Base-by-base conservation (phyloP, 1,140 invertebrate genomes). In the Drosophila neocordata region DNA sequence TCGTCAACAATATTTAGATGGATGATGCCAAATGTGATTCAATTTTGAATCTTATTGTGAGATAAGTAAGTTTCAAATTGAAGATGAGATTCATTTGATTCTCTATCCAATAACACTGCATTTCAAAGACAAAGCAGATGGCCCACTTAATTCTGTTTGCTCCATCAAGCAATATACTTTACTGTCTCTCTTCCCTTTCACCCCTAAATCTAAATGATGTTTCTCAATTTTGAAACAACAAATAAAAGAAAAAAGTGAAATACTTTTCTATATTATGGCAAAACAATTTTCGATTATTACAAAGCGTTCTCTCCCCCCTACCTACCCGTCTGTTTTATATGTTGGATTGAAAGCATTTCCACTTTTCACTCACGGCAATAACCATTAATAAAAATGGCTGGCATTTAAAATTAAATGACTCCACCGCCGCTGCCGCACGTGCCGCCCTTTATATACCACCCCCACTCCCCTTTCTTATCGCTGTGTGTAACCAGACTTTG, bases 331-430 rank as follows among this genome's bases (percentile, higher is more conserved):
- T 48, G 15, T 18, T 20, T 8, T 48, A 20, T 3, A 20, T 20
- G 15, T 20, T 48, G 41, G 41, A 18, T 35, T 48, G 20, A 35
- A 35, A 38, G 56, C 56, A n/a, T 20, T 12, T 58, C 41, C 53
- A 66, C 53, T 80, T 74, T 67, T 73, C 78, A 82, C 78, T 82
- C 75, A 78, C 78, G 78, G 82, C 83, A 87, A 85, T 85, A 85
- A 85, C 70, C 82, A 87, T 85, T 85, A 85, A 87, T 85, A 85
- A 85, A 87, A 85, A 87, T 82, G 82, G 84, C 73, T 82, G 74
- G 74, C 82, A 87, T 85, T 85, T 85, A 87, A 85, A 87, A 85
- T 82, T 85, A 87, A 85, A 85, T 79, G 82, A 85, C 68, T 87
- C 24, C 37, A 12, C 18, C n/a, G 60, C 56, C 37, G 35, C 9